Base-by-base conservation (phyloP, 2,113 vertebrate species). In the Riparia riparia region DNA sequence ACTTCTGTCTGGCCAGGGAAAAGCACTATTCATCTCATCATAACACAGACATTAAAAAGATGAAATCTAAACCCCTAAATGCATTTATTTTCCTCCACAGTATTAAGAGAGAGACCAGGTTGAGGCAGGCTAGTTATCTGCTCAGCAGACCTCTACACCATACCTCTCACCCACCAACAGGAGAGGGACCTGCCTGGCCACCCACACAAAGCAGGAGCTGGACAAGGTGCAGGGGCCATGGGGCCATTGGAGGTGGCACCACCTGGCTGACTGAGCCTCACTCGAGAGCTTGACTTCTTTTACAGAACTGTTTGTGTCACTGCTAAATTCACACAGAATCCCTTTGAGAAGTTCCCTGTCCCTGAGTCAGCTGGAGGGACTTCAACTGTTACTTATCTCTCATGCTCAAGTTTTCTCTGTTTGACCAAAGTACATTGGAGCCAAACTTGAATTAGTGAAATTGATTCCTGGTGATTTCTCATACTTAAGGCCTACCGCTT, bases 1-100 rank as follows among this genome's bases (percentile, higher is more conserved):
- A 0, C 8, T 41, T 31, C 12, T 1, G 0, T 20, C 22, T 32
- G 45, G 13, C 8, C 42, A 29, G 28, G 0, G 5, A 47, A 53
- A 17, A 73, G 6, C 37, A 44, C 2, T 1, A 22, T 65, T 77
- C 28, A 45, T 45, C 15, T 73, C 1, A 4, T 72, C 45, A 31
- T 45, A 54, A 41, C 11, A 71, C 0, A 65, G 50, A 39, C 15
- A 32, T 50, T 63, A 21, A 47, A 51, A 74, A 82, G 60, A 17
- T 50, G 3, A 84, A 50, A 29, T 50, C 8, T 34, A 58, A 86
- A 37, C 7, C 4, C 6, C 7, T 53, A 42, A 66, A 84, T 17
- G 26, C 4, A 45, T 51, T 45, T 19, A 6, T 54, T 83, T 77
- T 8, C 68, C 17, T 81, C 34, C 17, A 47, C 1, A 60, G 32